A percentile compares a stretch with the other conserved stretches of the same genome.
phyloP scores from a whole-genome alignment of 2,797 vertebrate species.

The Gymnocypris eckloni region DNA sequence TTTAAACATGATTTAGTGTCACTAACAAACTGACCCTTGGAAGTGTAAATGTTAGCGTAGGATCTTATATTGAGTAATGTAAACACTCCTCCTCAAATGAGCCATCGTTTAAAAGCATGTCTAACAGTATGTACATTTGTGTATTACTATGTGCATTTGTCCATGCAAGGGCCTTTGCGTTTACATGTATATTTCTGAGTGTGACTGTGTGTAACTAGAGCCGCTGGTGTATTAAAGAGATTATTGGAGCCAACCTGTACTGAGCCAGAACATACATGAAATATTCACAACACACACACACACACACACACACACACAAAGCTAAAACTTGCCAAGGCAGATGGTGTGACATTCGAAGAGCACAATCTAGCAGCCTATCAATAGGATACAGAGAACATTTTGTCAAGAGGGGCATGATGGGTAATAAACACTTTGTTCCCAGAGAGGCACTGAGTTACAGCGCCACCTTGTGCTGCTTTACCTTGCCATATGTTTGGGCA shows the following conservation, averaged over 20 bases:
- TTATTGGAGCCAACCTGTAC: constrained; percentile 35
- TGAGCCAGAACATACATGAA: constrained; percentile 51
- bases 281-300: constrained; percentile 53
- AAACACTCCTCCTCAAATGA: constrained; percentile 25
- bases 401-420: constrained; percentile 60
- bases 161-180: background rate
- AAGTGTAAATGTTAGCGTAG: constrained; percentile 28
- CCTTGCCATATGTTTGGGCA: constrained; percentile 47
- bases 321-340: constrained; percentile 68
- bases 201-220: constrained; percentile 34
- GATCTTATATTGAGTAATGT: constrained; percentile 7
- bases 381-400: constrained; percentile 63
- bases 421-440: constrained; percentile 65
- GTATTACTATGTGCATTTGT: background rate
- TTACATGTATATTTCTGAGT: constrained; percentile 11
- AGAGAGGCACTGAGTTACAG: constrained; percentile 69
- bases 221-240: constrained; percentile 34
- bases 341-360: constrained; percentile 74
- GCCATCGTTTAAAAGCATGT: background rate
- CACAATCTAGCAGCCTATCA: constrained; percentile 67
- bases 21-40: constrained; percentile 5
- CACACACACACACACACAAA: constrained; percentile 38
- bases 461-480: constrained; percentile 74
- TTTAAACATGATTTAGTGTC: constrained; percentile 15
- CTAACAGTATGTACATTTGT: background rate